A percentile compares a stretch with the other conserved stretches of the same genome.
Evolutionary conservation across 2,888 invertebrate species (phyloP).

Genomic region (Thecocarcelia acutangulata): DNA sequence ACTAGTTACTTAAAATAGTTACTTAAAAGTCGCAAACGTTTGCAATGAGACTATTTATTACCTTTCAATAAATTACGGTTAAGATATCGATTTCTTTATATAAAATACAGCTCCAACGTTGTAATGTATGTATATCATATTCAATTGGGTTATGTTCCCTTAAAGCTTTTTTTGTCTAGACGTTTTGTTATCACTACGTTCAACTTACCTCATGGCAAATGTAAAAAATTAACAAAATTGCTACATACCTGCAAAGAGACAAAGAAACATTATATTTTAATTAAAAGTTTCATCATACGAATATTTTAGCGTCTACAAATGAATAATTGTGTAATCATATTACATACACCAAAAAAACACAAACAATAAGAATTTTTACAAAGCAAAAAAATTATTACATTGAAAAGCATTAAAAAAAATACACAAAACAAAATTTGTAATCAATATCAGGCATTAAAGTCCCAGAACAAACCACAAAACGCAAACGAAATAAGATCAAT

Average conservation of each 20-base stretch:
- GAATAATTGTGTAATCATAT: conserved; percentile 51
- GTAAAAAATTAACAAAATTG: conserved; percentile 1
- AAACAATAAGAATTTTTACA: conserved; percentile 1
- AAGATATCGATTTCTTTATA: too few species aligned
- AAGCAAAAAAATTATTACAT: conserved; percentile 25
- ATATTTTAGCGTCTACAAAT: conserved; percentile 34
- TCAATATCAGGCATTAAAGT: conserved; percentile 61
- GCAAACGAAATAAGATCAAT: conserved; percentile 58
- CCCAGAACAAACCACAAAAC: conserved; percentile 41
- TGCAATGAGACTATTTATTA: too few species aligned
- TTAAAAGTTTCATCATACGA: conserved; percentile 58
- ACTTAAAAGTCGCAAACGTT: too few species aligned
- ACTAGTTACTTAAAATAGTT: too few species aligned
- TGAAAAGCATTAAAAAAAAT: not conserved
- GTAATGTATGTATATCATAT: too few species aligned
- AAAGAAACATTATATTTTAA: conserved; percentile 56
- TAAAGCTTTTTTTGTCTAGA: not conserved
- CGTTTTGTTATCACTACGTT: not conserved
- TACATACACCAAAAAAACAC: conserved; percentile 4
- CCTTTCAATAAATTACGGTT: too few species aligned
- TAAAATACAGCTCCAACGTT: too few species aligned
- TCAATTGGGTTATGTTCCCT: too few species aligned
- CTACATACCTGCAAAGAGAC: conserved; percentile 66
- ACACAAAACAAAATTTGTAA: conserved; percentile 31
- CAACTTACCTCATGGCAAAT: conserved; percentile 23